Base-by-base conservation (phyloP, 2,888 invertebrate genomes). In the Heliconius erato region DNA sequence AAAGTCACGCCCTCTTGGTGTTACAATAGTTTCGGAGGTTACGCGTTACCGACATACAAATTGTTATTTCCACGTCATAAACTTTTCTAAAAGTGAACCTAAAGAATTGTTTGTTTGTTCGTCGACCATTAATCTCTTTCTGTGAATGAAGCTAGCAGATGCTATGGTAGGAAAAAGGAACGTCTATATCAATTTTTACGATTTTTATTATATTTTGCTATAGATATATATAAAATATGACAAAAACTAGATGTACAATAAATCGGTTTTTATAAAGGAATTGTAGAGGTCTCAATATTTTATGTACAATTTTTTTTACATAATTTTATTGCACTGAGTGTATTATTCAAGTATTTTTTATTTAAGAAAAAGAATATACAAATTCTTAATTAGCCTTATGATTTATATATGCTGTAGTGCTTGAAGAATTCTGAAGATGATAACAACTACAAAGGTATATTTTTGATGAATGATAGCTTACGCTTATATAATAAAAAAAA, bases 31-130 rank as follows among this genome's bases (percentile, higher is more conserved):
- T 54, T 87, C 85, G 86, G 88, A 89, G 89, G 87, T 88, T 83
- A 84, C 87, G 85, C 88, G 89, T 90, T 86, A 91, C 93, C 94
- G 89, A 89, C 93, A 90, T 93, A 94, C 95, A 95, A 96, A 95
- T 95, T 95, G 93, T 93, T 91, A 91, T 93, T 95, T 95, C 95
- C 95, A 94, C 91, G 88, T 92, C 92, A 95, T 95, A 94, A 94
- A 95, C 72, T 94, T 93, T 92, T 92, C 89, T 91, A 90, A 94
- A 92, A 92, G 90, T 92, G 88, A 84, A 87, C 86, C 87, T 88
- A 89, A 89, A 91, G 89, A 90, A 92, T 90, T 89, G 78, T 79
- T 79, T 54, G 77, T n/a, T 72, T 44, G 77, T 63, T 72, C 44
- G 14, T 26, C 74, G 87, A 92, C 94, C 91, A 96, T 96, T 94